Base-by-base conservation (phyloP, 2,888 invertebrate species). In the Parthenolecanium corni region DNA sequence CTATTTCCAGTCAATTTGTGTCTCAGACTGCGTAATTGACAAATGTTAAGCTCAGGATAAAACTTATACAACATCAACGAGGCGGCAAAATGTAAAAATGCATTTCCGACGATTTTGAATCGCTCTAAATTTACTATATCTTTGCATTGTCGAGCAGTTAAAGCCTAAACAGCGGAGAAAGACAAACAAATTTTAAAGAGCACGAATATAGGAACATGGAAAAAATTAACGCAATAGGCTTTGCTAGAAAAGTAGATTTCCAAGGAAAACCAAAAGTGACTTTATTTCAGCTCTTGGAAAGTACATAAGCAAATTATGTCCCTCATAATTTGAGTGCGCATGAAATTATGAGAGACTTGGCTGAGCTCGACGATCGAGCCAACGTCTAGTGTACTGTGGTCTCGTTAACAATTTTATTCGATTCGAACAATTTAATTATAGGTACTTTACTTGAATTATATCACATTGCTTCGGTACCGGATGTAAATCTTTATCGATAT, bases 51-150 rank as follows among this genome's bases (percentile, higher is more conserved):
- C 0, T 73, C 72, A 0, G 84, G 80, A 72, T 83, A 89, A 64
- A 78, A 77, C 68, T 83, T 80, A 71, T 80, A 86, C 21, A 92
- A 75, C 72, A 81, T 88, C 2, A 89, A 73, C 0, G 86, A 85
- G 1, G 82, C 78, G 1, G 85, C 81, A 69, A 84, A 85, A 74
- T 95, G 94, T 9, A 95, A 75, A 73, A 87, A 88, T 0, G 91
- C 85, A 73, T 94, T 93, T 0, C 94, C 95, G 4, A 95, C 78
- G 0, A 89, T 89, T 74, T 94, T 93, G 14, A 85, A 75, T 1
- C 91, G 76, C 71, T 95, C 94, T 68, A 89, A 73, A 71, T 89
- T 80, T 67, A 91, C 82, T 3, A 80, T 79, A 70, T 94, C 93
- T 66, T 82, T 78, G 0, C 86, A 82, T 65, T 80, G 80, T 36